phyloP scores from a whole-genome alignment of 1,140 invertebrate genomes.

The Drosophila malerkotliana region DNA sequence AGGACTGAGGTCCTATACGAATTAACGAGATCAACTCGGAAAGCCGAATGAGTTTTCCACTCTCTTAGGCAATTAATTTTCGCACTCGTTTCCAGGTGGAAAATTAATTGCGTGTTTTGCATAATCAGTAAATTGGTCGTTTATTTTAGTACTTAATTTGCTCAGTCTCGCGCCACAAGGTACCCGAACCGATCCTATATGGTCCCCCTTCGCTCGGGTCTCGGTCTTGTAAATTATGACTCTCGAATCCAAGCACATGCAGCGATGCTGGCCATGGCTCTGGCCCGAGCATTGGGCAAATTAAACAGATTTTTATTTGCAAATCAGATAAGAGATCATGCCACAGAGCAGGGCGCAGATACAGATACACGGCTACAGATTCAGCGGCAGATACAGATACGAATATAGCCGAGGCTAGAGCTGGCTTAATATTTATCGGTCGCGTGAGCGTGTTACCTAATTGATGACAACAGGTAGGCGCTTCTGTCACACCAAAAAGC shows the following conservation, averaged over 20 bases:
- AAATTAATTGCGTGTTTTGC: slow-evolving; percentile 82
- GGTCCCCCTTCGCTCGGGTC: neutral
- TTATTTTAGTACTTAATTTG: slow-evolving; percentile 81
- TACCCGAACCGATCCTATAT: neutral
- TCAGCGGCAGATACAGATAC: slow-evolving; percentile 42
- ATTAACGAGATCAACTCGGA: slow-evolving; percentile 23
- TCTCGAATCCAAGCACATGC: slow-evolving; percentile 37
- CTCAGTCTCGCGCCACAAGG: slow-evolving; percentile 48
- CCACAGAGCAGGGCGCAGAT: slow-evolving; percentile 35
- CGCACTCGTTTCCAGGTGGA: slow-evolving; percentile 40
- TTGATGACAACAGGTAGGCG: slow-evolving; percentile 83
- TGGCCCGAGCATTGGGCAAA: slow-evolving; percentile 45
- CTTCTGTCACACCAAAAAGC: slow-evolving; percentile 66
- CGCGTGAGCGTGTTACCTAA: slow-evolving; percentile 83
- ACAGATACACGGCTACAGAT: slow-evolving; percentile 20
- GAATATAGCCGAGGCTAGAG: slow-evolving; percentile 9
- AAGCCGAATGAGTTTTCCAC: slow-evolving; percentile 57
- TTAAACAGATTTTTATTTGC: slow-evolving; percentile 77
- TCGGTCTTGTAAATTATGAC: slow-evolving; percentile 69
- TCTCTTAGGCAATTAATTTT: slow-evolving; percentile 65
- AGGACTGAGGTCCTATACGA: slow-evolving; percentile 9
- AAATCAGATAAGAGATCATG: slow-evolving; percentile 74
- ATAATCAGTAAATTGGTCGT: slow-evolving; percentile 81
- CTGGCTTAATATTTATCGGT: slow-evolving; percentile 76
- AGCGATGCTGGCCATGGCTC: slow-evolving; percentile 28